Evolutionary conservation across 2,113 vertebrate species (phyloP).

Genomic region (Struthidea cinerea): DNA sequence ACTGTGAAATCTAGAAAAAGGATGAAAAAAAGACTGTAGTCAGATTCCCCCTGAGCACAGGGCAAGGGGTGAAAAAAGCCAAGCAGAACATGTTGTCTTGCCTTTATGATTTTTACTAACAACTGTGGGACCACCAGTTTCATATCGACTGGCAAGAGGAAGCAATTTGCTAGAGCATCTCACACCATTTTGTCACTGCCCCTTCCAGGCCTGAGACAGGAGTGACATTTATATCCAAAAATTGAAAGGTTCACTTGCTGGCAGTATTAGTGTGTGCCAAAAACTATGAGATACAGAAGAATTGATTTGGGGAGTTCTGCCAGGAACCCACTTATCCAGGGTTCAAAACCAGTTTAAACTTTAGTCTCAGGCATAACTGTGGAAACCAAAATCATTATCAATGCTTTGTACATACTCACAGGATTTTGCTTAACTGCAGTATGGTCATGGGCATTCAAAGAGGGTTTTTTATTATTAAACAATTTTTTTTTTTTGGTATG

Average conservation of each 20-base stretch:
- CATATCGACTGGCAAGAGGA: neutral
- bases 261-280: neutral
- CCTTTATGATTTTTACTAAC: neutral
- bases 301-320: neutral
- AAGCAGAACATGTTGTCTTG: neutral
- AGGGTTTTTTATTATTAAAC: neutral
- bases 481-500: neutral
- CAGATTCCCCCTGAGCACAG: neutral
- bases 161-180: neutral
- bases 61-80: neutral
- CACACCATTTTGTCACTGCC: neutral
- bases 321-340: neutral
- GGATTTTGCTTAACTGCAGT: neutral
- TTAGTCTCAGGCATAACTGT: neutral
- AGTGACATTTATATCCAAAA: neutral
- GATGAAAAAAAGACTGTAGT: accelerated
- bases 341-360: neutral
- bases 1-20: neutral
- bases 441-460: neutral
- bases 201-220: neutral
- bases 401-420: neutral
- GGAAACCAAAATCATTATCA: neutral
- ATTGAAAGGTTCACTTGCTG: neutral
- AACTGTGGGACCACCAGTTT: neutral
- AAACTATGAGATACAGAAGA: neutral